Base-by-base conservation (phyloP, 2,888 invertebrate species). In the Volucella bombylans region DNA sequence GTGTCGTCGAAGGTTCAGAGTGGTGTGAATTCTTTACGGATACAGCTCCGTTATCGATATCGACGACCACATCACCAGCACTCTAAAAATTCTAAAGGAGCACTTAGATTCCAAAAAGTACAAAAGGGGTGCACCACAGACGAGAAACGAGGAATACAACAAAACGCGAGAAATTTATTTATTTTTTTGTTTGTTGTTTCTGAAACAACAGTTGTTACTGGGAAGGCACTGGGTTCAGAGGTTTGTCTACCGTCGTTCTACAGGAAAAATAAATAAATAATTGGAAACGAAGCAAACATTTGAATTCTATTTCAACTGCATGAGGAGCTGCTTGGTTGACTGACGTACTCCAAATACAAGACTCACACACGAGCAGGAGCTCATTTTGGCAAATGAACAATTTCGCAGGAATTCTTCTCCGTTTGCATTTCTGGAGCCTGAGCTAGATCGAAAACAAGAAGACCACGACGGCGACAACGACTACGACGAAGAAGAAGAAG, bases 131-230 rank as follows among this genome's bases (percentile, higher is more conserved):
- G 69, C 64, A 69, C 52, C 69, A 43, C 45, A 76, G 54, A 38
- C 45, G 50, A 52, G 23, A 65, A 31, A 31, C 8, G 18, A 65
- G 45, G 31, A 68, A 68, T 23, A 59, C 41, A 59, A 43, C 4
- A 39, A 59, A 39, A 49, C 15, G 8, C 50, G 43, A 61, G 15
- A 45, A 47, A 41, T 59, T 71, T 59, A 31, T 71, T 57, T 23
- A 3, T 41, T 73, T 41, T 43, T 73, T 62, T 15, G 15, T 43
- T 11, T 52, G 18, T 49, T 14, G 15, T n/a, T 65, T 18, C 64
- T 72, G 47, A 72, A 82, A 79, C 79, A 83, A 83, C 83, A 71
- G 83, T 83, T 83, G 79, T 83, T 74, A 74, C 69, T 74, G 74
- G 74, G 43, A 52, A 65, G 79, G 55, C 69, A 65, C 74, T 76